Percentiles rank a stretch among this genome's conserved stretches.
phyloP scores from a whole-genome alignment of 2,888 invertebrate genomes.

The Pheosia gnoma region DNA sequence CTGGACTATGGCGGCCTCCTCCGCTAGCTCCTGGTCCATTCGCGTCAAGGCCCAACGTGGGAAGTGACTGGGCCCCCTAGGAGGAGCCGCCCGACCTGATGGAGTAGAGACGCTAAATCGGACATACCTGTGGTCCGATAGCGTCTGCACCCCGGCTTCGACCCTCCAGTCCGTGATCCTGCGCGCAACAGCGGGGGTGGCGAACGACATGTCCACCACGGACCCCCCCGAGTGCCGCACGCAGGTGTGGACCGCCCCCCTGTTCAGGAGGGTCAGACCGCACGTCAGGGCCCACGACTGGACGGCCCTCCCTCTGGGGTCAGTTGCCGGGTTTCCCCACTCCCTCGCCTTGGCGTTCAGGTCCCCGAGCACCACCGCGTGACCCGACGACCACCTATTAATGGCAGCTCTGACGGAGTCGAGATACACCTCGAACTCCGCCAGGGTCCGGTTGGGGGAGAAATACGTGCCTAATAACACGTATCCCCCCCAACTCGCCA shows the following conservation, averaged over 20 bases:
- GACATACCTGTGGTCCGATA: too few relatives aligned
- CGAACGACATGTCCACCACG: background rate
- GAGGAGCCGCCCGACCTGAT: background rate
- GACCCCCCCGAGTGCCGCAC: background rate
- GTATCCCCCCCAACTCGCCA: constrained; percentile 5
- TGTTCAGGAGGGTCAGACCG: background rate
- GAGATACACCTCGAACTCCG: constrained; percentile 27
- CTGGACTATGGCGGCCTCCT: too few relatives aligned
- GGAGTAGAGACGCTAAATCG: background rate
- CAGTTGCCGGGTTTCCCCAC: constrained; percentile 21
- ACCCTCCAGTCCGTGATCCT: background rate
- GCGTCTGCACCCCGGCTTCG: background rate
- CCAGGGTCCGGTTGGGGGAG: constrained; percentile 25
- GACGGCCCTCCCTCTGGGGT: background rate
- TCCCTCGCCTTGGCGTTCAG: constrained; percentile 27
- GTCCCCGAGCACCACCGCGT: constrained; percentile 16
- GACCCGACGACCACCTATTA: background rate
- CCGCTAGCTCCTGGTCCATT: background rate
- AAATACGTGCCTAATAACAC: constrained; percentile 27
- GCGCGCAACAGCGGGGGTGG: background rate
- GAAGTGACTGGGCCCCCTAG: background rate
- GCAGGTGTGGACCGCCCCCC: background rate
- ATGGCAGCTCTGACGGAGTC: constrained; percentile 9
- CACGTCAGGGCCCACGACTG: background rate
- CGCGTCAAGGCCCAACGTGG: background rate